These are phyloP conservation scores for Leptothorax acervorum DNA, from an alignment of 2,888 invertebrate species.

Conservation along the genomic window DNA sequence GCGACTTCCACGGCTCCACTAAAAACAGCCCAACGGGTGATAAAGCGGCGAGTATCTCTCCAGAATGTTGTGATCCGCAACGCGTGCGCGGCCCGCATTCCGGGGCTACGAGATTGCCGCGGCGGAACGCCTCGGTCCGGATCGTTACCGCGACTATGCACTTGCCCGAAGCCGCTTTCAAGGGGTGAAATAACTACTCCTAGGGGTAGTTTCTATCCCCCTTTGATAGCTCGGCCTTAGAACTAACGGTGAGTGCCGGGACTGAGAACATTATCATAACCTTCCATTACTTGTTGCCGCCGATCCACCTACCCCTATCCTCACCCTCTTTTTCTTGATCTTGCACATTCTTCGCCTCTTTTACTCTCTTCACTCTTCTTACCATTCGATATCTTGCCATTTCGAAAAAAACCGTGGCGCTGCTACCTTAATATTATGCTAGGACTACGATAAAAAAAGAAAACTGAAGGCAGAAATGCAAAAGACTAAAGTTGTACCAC, in stretches of 20 bases:
- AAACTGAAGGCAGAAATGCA: no score
- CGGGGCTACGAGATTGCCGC: conserved; percentile 52
- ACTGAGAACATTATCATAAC: conserved; percentile 77
- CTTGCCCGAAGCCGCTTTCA: conserved; percentile 73
- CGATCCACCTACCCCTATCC: conserved; percentile 45
- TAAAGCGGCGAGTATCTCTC: conserved; percentile 24
- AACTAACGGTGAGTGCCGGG: conserved; percentile 77
- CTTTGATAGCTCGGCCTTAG: conserved; percentile 72
- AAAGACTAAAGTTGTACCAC: no score
- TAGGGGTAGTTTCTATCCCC: conserved; percentile 74
- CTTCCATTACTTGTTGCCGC: conserved; percentile 74
- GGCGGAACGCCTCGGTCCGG: conserved; percentile 48
- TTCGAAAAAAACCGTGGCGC: no score
- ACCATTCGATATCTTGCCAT: not conserved
- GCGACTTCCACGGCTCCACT: not conserved
- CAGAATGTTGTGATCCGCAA: conserved; percentile 29
- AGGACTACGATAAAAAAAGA: no score
- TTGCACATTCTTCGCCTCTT: not conserved
- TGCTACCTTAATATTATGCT: no score
- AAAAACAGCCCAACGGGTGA: conserved; percentile 16
- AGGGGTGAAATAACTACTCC: conserved; percentile 74
- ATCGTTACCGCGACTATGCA: conserved; percentile 71
- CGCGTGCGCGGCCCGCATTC: conserved; percentile 28
- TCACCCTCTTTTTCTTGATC: conserved; percentile 6
- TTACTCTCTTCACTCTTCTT: not conserved